These are phyloP conservation scores for Vanessa tameamea DNA, from an alignment of 1,140 invertebrate species.

Conservation along the genomic window DNA sequence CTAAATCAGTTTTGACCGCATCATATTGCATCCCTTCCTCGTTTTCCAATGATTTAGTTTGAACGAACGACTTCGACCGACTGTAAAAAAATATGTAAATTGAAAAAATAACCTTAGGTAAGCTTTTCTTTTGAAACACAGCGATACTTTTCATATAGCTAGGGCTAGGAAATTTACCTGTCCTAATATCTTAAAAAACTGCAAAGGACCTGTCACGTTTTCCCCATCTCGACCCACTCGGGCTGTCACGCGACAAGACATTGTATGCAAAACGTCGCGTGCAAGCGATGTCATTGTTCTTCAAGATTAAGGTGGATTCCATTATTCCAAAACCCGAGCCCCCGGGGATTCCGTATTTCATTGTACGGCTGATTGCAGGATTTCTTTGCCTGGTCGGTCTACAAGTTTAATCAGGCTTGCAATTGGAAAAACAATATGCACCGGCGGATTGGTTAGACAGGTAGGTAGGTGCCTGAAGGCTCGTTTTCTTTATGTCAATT, in stretches of 20 bases:
- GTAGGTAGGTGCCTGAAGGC: conserved; percentile 39
- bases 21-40: conserved; percentile 34
- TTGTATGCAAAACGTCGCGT: conserved; percentile 74
- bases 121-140: not conserved
- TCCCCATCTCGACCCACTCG: conserved; percentile 43
- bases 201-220: conserved; percentile 45
- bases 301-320: conserved; percentile 67
- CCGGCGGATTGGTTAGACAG: conserved; percentile 51
- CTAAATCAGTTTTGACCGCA: conserved; percentile 51
- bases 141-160: not conserved
- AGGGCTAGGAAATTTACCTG: not conserved
- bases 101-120: not conserved
- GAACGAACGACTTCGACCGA: not conserved
- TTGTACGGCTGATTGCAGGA: conserved; percentile 67
- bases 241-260: conserved; percentile 50
- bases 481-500: conserved; percentile 38
- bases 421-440: conserved; percentile 69
- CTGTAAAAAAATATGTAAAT: not conserved
- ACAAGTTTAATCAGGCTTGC: conserved; percentile 69
- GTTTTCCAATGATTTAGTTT: not conserved
- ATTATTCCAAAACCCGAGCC: conserved; percentile 56
- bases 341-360: conserved; percentile 47
- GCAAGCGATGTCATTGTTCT: conserved; percentile 67
- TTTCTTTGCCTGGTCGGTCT: conserved; percentile 56
- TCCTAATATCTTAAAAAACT: conserved; percentile 20